Evolutionary conservation across 2,113 vertebrate species (phyloP).

Genomic region (Trinectes maculatus): DNA sequence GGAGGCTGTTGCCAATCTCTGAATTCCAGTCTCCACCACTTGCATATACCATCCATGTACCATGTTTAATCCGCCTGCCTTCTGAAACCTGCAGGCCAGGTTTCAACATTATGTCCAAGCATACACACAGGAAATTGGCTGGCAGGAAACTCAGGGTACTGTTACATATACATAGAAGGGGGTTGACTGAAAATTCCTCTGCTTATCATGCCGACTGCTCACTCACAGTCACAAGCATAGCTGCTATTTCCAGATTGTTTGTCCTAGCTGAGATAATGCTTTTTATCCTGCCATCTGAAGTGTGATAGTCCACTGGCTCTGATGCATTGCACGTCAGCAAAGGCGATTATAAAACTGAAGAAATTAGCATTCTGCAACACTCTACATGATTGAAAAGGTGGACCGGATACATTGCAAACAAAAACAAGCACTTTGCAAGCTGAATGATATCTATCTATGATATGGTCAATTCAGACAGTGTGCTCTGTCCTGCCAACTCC

Average conservation of each 20-base stretch:
- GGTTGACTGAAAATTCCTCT: constrained; percentile 51
- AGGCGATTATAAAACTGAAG: background rate
- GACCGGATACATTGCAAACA: background rate
- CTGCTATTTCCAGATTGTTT: constrained; percentile 38
- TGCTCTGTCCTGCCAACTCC: background rate
- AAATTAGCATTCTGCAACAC: background rate
- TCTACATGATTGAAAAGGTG: background rate
- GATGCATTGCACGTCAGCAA: background rate
- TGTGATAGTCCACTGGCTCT: background rate
- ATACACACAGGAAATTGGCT: constrained; percentile 52
- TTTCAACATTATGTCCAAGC: background rate
- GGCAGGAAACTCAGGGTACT: constrained; percentile 65
- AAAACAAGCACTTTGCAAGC: background rate
- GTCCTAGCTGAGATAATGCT: constrained; percentile 7
- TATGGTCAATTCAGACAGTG: background rate
- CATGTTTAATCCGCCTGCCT: background rate
- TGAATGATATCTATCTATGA: background rate
- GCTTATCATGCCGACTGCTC: constrained; percentile 35
- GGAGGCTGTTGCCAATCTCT: background rate
- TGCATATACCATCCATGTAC: no score
- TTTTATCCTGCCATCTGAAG: constrained; percentile 16
- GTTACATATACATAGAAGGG: constrained; percentile 50
- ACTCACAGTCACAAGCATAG: constrained; percentile 18
- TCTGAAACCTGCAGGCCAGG: constrained; percentile 7
- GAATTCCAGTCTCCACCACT: no score